These are phyloP conservation scores for Drosophila chauvacae DNA, from an alignment of 1,140 invertebrate genomes.

Conservation along the genomic window DNA sequence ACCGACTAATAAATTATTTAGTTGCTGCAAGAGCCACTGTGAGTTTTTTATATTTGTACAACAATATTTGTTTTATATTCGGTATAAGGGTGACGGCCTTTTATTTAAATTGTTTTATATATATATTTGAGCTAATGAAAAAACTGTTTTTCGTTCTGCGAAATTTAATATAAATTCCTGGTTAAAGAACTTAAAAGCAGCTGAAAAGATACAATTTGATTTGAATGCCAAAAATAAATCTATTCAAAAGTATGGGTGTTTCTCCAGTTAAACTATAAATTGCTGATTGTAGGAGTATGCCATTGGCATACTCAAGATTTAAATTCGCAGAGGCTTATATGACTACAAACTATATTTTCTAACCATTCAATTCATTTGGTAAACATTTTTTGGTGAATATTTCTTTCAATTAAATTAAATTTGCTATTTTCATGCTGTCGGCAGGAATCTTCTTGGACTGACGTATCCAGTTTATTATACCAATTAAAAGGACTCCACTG, in stretches of 20 bases:
- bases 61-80: background rate
- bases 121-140: background rate
- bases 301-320: background rate
- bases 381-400: background rate
- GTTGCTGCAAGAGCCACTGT: background rate
- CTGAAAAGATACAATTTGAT: background rate
- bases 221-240: too few relatives aligned
- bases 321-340: background rate
- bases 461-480: slow-evolving; percentile 56
- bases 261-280: background rate
- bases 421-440: background rate
- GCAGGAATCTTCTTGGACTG: background rate
- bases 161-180: background rate
- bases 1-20: slow-evolving; percentile 45
- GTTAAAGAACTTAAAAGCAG: background rate
- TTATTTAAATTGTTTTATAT: background rate
- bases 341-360: background rate
- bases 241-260: too few relatives aligned
- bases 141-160: background rate
- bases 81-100: background rate
- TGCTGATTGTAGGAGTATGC: background rate
- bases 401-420: slow-evolving; percentile 8
- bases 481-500: slow-evolving; percentile 53
- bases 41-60: background rate
- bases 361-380: background rate